A percentile compares a stretch with the other conserved stretches of the same genome.
phyloP scores from a whole-genome alignment of 2,888 invertebrate species.

The Chymomyza procnemis region DNA sequence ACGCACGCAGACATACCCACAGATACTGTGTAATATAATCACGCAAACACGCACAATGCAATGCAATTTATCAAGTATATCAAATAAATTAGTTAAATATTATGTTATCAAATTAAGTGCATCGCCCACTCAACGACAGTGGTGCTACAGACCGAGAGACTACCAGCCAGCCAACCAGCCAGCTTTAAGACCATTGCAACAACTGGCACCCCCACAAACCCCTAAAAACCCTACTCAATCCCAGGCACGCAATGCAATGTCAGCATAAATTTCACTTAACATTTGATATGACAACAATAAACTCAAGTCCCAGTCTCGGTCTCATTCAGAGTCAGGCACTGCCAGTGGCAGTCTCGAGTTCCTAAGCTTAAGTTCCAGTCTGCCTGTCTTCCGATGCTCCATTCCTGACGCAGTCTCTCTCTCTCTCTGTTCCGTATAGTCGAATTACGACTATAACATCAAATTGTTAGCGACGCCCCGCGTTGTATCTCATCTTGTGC shows the following conservation, averaged over 20 bases:
- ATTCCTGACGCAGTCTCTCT: no score
- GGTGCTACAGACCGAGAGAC: not conserved
- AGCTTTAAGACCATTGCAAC: not conserved
- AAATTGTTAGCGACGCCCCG: conserved; percentile 52
- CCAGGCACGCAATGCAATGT: conserved; percentile 31
- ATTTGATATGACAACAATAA: conserved; percentile 59
- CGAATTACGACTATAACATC: conserved; percentile 46
- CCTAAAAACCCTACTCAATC: not conserved
- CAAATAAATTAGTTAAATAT: conserved; percentile 67
- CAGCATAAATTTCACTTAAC: conserved; percentile 58
- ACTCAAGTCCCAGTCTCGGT: conserved; percentile 13
- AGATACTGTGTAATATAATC: conserved; percentile 17
- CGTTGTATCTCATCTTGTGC: not conserved
- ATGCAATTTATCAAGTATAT: conserved; percentile 53
- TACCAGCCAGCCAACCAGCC: no score
- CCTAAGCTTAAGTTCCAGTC: not conserved
- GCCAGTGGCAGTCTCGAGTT: not conserved
- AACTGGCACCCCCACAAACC: not conserved
- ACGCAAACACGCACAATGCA: not conserved
- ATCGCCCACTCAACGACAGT: conserved; percentile 17
- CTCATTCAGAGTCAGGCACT: not conserved
- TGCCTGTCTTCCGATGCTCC: not conserved
- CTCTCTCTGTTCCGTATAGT: conserved; percentile 6
- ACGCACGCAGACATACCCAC: not conserved
- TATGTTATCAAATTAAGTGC: conserved; percentile 62